These are phyloP conservation scores for Drosophila subsilvestris DNA, from an alignment of 2,888 invertebrate species.

Conservation along the genomic window DNA sequence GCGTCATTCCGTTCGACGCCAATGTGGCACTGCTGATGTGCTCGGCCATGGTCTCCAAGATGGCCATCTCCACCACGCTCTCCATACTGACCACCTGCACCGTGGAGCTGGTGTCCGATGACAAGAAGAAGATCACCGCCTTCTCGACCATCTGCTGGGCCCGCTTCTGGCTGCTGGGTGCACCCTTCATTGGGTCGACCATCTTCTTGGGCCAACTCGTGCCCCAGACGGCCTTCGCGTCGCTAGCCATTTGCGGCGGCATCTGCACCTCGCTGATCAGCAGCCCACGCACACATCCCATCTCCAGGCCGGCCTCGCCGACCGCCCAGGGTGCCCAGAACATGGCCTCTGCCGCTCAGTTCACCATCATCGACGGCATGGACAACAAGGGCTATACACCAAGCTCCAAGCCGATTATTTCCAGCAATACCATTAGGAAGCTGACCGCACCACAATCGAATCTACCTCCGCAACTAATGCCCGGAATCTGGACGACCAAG, in stretches of 20 bases:
- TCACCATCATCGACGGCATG: constrained; percentile 69
- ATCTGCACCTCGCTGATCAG: constrained; percentile 81
- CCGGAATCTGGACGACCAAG: constrained; percentile 84
- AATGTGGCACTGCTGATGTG: constrained; percentile 82
- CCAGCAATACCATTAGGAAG: constrained; percentile 71
- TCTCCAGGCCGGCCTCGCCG: constrained; percentile 46
- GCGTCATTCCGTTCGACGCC: constrained; percentile 76
- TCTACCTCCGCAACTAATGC: constrained; percentile 83
- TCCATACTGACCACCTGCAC: constrained; percentile 84
- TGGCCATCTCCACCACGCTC: constrained; percentile 83
- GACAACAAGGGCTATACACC: constrained; percentile 76
- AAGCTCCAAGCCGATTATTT: constrained; percentile 59
- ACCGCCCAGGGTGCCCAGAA: constrained; percentile 58
- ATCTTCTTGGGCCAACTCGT: constrained; percentile 83
- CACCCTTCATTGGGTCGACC: constrained; percentile 84
- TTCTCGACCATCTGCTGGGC: constrained; percentile 84
- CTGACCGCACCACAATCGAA: constrained; percentile 79
- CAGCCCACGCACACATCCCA: constrained; percentile 82
- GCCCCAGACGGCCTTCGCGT: constrained; percentile 83
- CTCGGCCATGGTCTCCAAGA: constrained; percentile 84
- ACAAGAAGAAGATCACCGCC: constrained; percentile 82
- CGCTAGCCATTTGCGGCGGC: constrained; percentile 82
- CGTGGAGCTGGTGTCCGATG: constrained; percentile 82
- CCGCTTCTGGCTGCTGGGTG: constrained; percentile 83
- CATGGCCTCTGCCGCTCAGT: constrained; percentile 64